Evolutionary conservation across 2,888 invertebrate genomes (phyloP).

Genomic region (Nymphalis urticae): DNA sequence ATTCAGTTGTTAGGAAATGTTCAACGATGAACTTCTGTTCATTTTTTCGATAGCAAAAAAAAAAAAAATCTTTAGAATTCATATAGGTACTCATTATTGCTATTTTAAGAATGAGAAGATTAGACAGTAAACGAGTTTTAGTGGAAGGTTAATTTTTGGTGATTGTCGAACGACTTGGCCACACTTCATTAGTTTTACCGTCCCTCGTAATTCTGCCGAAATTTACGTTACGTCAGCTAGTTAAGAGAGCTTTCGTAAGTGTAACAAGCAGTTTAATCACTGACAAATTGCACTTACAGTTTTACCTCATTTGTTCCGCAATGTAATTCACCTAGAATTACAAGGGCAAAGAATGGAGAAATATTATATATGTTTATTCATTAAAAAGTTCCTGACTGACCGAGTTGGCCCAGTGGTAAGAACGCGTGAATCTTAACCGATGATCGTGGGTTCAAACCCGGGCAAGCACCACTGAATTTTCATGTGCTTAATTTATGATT

Average conservation of each 20-base stretch:
- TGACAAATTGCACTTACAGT: slow-evolving; percentile 51
- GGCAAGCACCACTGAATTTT: too few relatives aligned
- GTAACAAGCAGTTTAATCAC: slow-evolving; percentile 49
- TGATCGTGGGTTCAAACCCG: too few relatives aligned
- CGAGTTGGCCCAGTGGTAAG: too few relatives aligned
- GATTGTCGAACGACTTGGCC: slow-evolving; percentile 43
- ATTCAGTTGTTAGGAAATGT: too few relatives aligned
- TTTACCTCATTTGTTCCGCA: slow-evolving; percentile 59
- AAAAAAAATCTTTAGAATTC: too few relatives aligned
- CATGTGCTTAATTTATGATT: too few relatives aligned
- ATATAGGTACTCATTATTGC: too few relatives aligned
- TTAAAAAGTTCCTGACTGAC: too few relatives aligned
- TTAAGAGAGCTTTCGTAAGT: slow-evolving; percentile 44
- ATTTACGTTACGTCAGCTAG: slow-evolving; percentile 62
- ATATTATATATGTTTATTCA: background rate
- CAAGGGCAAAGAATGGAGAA: slow-evolving; percentile 22
- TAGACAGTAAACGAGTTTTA: background rate
- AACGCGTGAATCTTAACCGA: too few relatives aligned
- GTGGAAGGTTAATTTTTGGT: background rate
- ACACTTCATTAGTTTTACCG: slow-evolving; percentile 67
- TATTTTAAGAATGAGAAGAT: background rate
- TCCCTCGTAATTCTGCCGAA: slow-evolving; percentile 70
- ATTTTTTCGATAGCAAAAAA: too few relatives aligned
- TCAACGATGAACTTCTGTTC: too few relatives aligned
- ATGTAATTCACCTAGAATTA: slow-evolving; percentile 45